phyloP scores from a whole-genome alignment of 2,113 vertebrate species.

The Crotalus viridis region DNA sequence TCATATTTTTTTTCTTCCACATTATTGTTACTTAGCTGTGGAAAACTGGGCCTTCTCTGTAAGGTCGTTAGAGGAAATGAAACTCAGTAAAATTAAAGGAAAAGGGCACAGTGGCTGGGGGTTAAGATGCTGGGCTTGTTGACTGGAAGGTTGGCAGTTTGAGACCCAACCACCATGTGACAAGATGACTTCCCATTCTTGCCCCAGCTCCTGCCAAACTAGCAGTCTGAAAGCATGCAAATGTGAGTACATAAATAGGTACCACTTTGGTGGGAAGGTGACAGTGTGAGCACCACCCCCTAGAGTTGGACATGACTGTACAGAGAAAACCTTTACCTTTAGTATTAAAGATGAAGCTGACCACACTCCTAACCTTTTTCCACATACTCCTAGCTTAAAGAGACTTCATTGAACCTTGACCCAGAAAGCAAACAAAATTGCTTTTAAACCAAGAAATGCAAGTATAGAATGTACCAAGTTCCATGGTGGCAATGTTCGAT shows the following conservation, averaged over 20 bases:
- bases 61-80: conserved; percentile 1
- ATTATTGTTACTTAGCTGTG: conserved; percentile 26
- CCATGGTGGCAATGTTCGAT: conserved; percentile 21
- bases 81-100: conserved; percentile 34
- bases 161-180: not conserved
- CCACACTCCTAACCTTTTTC: not conserved
- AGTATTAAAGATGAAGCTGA: conserved; percentile 39
- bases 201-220: not conserved
- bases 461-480: conserved; percentile 14
- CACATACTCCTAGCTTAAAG: conserved; percentile 26
- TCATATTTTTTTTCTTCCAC: not conserved
- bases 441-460: not conserved
- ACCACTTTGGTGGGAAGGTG: not conserved
- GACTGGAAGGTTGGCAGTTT: not conserved
- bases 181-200: not conserved
- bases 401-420: conserved; percentile 38
- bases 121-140: not conserved
- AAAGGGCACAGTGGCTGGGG: not conserved
- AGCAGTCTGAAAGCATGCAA: not conserved
- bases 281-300: not conserved
- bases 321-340: not conserved
- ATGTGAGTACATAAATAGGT: not conserved
- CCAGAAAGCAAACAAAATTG: conserved; percentile 24
- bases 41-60: not conserved
- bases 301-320: not conserved